These are phyloP conservation scores for Pristionchus arcanus DNA, from an alignment of 2,888 invertebrate genomes.

Conservation along the genomic window DNA sequence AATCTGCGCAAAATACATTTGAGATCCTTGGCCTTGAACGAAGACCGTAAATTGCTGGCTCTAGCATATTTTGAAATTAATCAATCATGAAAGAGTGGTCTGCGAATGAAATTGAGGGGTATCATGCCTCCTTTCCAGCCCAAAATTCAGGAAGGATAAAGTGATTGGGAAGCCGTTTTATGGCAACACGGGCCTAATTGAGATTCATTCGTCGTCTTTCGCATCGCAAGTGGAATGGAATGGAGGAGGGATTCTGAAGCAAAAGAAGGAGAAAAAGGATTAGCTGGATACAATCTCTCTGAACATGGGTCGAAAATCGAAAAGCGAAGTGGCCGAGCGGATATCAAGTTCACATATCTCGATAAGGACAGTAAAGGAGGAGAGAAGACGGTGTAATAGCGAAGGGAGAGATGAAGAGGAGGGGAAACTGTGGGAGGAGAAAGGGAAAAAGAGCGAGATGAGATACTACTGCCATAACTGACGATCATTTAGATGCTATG, in stretches of 20 bases:
- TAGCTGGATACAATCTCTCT: background rate
- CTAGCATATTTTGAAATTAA: background rate
- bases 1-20: no score
- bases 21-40: no score
- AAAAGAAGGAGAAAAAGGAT: background rate
- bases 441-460: background rate
- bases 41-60: background rate
- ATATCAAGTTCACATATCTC: conserved; percentile 24
- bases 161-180: conserved; percentile 18
- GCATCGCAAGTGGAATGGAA: background rate
- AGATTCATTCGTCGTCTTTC: background rate
- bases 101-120: background rate
- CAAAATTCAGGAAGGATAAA: background rate
- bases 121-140: background rate
- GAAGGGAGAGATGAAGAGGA: conserved; percentile 13
- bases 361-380: conserved; percentile 42
- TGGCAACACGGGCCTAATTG: conserved; percentile 16
- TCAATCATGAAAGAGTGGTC: no score
- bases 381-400: conserved; percentile 42
- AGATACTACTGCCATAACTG: background rate
- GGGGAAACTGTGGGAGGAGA: background rate
- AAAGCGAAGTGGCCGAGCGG: conserved; percentile 9
- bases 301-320: conserved; percentile 31
- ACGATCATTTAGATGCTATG: background rate
- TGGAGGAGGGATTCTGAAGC: background rate